Conservation (phyloP, 2,888 invertebrate genomes). For the Caradrina kadenii region DNA sequence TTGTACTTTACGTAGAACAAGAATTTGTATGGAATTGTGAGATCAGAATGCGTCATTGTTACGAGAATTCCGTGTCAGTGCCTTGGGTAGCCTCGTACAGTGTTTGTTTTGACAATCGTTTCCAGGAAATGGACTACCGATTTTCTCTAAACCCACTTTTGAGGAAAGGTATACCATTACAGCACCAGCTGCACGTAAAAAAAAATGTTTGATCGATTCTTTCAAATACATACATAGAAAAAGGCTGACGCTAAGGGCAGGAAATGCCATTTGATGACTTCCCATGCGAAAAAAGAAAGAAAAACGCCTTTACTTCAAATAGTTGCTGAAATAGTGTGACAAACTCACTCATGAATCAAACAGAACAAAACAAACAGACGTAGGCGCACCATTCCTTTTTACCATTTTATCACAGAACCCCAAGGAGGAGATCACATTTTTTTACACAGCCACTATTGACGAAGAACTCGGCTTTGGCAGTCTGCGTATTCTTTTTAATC, state of each 20-base stretch:
- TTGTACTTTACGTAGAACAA: constrained; percentile 12
- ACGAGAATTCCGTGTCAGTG: constrained; percentile 24
- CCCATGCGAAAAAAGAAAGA: too few relatives aligned
- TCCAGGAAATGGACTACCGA: background rate
- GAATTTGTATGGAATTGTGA: constrained; percentile 26
- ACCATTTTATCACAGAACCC: background rate
- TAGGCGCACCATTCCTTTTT: too few relatives aligned
- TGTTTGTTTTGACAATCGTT: constrained; percentile 16
- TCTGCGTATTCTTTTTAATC: constrained; percentile 17
- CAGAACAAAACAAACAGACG: too few relatives aligned
- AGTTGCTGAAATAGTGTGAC: too few relatives aligned
- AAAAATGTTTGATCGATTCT: too few relatives aligned
- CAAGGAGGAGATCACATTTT: constrained; percentile 2
- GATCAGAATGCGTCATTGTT: constrained; percentile 32
- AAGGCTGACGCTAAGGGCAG: too few relatives aligned
- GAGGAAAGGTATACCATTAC: background rate
- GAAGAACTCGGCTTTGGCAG: constrained; percentile 5
- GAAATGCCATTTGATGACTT: too few relatives aligned
- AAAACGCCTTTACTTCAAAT: too few relatives aligned
- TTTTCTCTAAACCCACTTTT: background rate
- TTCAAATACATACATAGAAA: too few relatives aligned
- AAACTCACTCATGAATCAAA: too few relatives aligned
- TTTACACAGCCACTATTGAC: constrained; percentile 9
- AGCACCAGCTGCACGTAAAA: too few relatives aligned
- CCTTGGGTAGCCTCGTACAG: background rate